phyloP scores from a whole-genome alignment of 1,140 invertebrate genomes.

The Reticulitermes speratus region DNA sequence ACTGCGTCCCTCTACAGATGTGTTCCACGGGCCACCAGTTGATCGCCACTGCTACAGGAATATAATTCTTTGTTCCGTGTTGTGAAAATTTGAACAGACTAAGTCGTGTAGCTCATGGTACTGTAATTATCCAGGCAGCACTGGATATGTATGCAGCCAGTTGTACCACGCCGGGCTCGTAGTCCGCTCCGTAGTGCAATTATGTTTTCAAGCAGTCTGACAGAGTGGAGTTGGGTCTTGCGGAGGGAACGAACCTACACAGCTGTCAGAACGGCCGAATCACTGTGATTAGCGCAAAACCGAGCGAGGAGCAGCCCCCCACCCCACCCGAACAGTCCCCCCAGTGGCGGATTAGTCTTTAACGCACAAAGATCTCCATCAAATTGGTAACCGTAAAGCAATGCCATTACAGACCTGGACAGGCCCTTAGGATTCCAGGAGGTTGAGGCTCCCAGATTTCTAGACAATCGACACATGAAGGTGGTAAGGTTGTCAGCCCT shows the following conservation, averaged over 20 bases:
- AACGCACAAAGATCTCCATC: too few relatives aligned
- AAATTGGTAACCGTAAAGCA: too few relatives aligned
- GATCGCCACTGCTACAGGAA: too few relatives aligned
- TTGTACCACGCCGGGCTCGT: not conserved
- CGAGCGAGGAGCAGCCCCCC: not conserved
- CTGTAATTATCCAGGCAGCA: not conserved
- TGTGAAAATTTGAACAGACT: not conserved
- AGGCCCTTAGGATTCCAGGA: too few relatives aligned
- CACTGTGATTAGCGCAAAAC: not conserved
- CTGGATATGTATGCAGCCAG: not conserved
- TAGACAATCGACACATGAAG: too few relatives aligned
- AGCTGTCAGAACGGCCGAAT: slow-evolving; percentile 8
- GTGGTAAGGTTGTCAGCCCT: too few relatives aligned
- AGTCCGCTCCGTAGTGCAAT: not conserved
- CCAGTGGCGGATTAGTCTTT: not conserved
- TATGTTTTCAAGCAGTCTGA: slow-evolving; percentile 7
- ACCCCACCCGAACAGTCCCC: too few relatives aligned
- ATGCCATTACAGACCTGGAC: too few relatives aligned
- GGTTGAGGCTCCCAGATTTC: too few relatives aligned
- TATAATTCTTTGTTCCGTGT: not conserved
- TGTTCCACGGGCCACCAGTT: too few relatives aligned
- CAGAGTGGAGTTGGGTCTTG: not conserved
- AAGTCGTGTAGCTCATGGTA: not conserved
- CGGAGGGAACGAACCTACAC: not conserved
- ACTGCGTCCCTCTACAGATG: too few relatives aligned